phyloP scores from a whole-genome alignment of 92 coral and sea anemone species.

The Ricordea florida region DNA sequence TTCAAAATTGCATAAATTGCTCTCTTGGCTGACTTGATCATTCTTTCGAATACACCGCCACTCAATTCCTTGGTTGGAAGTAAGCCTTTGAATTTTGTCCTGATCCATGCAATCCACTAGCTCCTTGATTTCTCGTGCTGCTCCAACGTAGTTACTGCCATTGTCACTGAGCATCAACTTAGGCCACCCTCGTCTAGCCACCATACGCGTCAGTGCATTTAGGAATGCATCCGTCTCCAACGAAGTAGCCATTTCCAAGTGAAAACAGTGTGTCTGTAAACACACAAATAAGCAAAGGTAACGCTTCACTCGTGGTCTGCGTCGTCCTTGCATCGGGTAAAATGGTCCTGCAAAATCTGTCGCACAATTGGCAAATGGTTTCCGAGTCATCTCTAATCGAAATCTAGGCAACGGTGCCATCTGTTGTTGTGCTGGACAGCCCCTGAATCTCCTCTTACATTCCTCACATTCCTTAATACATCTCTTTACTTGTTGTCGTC shows the following conservation, averaged over 20 bases:
- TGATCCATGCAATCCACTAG: slow-evolving; percentile 34
- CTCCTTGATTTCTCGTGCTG: slow-evolving; percentile 38
- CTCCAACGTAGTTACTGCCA: slow-evolving; percentile 55
- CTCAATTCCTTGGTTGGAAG: slow-evolving; percentile 38
- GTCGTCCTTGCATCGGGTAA: not conserved
- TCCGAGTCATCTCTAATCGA: slow-evolving; percentile 26
- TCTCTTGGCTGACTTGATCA: slow-evolving; percentile 30
- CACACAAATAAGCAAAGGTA: slow-evolving; percentile 61
- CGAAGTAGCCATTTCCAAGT: slow-evolving; percentile 53
- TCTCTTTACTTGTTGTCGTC: slow-evolving; percentile 21
- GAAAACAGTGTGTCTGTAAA: slow-evolving; percentile 62
- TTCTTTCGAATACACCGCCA: slow-evolving; percentile 64
- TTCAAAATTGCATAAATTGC: slow-evolving; percentile 33
- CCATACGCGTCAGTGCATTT: slow-evolving; percentile 53
- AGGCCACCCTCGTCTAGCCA: slow-evolving; percentile 64
- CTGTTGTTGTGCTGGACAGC: slow-evolving; percentile 8
- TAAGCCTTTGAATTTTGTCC: slow-evolving; percentile 25
- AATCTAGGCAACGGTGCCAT: slow-evolving; percentile 43
- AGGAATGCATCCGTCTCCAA: slow-evolving; percentile 54
- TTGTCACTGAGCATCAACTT: slow-evolving; percentile 65
- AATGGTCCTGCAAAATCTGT: slow-evolving; percentile 19
- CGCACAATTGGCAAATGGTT: slow-evolving; percentile 11
- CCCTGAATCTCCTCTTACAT: not conserved
- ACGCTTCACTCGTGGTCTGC: slow-evolving; percentile 5
- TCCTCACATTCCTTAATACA: slow-evolving; percentile 18